A percentile compares a stretch with the other conserved stretches of the same genome.
Evolutionary conservation across 2,888 invertebrate genomes (phyloP).

Genomic region (Rutpela maculata): DNA sequence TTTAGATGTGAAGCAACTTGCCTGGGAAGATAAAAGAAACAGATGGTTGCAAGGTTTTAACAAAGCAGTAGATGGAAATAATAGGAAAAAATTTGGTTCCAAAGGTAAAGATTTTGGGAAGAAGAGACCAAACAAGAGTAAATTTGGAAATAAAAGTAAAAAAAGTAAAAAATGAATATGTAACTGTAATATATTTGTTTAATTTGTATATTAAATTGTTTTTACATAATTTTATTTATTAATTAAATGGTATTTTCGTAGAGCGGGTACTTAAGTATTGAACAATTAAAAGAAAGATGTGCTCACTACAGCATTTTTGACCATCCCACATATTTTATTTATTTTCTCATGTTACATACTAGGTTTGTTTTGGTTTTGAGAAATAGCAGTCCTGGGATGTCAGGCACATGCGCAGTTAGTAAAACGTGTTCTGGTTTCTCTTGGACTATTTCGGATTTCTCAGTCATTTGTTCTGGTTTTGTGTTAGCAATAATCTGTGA

Average conservation of each 20-base stretch:
- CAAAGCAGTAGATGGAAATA: slow-evolving; percentile 64
- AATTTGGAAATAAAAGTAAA: slow-evolving; percentile 54
- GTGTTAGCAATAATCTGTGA: too few species aligned
- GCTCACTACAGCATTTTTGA: too few species aligned
- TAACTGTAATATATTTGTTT: slow-evolving; percentile 9
- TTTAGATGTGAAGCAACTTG: slow-evolving; percentile 81
- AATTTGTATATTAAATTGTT: slow-evolving; percentile 20
- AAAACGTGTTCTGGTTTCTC: too few species aligned
- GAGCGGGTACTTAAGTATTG: not conserved
- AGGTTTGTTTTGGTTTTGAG: too few species aligned
- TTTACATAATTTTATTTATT: not conserved
- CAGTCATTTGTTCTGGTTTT: too few species aligned
- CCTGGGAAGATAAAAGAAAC: slow-evolving; percentile 87
- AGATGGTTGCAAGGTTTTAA: slow-evolving; percentile 79
- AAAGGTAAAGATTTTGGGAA: slow-evolving; percentile 44
- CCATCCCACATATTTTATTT: too few species aligned
- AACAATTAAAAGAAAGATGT: too few species aligned
- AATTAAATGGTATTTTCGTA: slow-evolving; percentile 10
- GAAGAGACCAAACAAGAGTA: slow-evolving; percentile 50
- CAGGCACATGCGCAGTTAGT: too few species aligned
- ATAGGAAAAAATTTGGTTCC: slow-evolving; percentile 28
- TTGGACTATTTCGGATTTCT: too few species aligned
- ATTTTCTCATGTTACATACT: too few species aligned
- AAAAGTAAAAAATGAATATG: slow-evolving; percentile 52
- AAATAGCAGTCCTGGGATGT: too few species aligned